A percentile compares a stretch with the other conserved stretches of the same genome.
Evolutionary conservation across 2,888 invertebrate genomes (phyloP).

Genomic region (Polyommatus iphigenia): DNA sequence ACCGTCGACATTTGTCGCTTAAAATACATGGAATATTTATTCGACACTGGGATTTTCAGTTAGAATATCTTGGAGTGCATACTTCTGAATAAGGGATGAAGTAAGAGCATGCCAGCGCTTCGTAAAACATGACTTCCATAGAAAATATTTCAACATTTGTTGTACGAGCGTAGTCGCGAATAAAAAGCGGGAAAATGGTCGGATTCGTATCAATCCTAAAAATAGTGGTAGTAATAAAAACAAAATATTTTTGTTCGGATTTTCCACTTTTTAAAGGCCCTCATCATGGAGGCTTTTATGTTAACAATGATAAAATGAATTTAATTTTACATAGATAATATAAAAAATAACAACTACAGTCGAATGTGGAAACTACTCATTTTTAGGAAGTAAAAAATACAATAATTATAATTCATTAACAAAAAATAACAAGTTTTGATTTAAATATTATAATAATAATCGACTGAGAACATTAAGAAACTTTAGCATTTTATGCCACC

Average conservation of each 20-base stretch:
- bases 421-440: too few species aligned
- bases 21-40: conserved; percentile 30
- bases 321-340: too few species aligned
- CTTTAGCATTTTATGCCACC: too few species aligned
- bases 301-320: too few species aligned
- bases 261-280: too few species aligned
- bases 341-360: too few species aligned
- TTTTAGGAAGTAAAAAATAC: too few species aligned
- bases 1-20: conserved; percentile 24
- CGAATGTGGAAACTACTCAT: too few species aligned
- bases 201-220: background rate
- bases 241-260: background rate
- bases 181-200: background rate
- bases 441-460: too few species aligned
- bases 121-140: conserved; percentile 18
- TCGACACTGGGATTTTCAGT: conserved; percentile 9
- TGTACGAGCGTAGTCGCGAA: background rate
- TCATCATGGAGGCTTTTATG: too few species aligned
- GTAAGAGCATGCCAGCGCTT: background rate
- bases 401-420: too few species aligned
- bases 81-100: conserved; percentile 29
- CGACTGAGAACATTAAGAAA: too few species aligned
- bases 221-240: background rate
- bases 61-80: conserved; percentile 27
- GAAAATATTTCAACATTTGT: conserved; percentile 20